Evolutionary conservation across 2,888 invertebrate genomes (phyloP), one percentile per base, ranked within the genome.

Genomic region (Empis livida): DNA sequence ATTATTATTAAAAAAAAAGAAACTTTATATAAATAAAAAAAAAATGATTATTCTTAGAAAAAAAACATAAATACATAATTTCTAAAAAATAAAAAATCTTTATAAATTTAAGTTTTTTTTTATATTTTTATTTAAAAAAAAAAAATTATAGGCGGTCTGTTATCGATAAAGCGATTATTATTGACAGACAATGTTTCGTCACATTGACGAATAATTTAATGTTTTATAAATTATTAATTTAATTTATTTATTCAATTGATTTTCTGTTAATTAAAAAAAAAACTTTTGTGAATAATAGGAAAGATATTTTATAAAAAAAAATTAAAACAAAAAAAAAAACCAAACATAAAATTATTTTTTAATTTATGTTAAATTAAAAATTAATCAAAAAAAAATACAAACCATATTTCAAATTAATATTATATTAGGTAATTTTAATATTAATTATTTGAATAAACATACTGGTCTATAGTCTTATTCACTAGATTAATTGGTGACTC

Each of bases 171-270:
- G 45, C 49, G 48, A 44, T 41, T 58, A 60, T 64, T 66, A 62
- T 62, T 63, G 62, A 60, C 66, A 67, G 66, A 67, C 67, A 62
- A 61, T 62, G 63, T 57, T 69, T 69, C 68, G 68, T 69, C 68
- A 69, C 68, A 69, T 69, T 69, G 68, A 69, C 68, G 69, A 68
- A 64, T 64, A 64, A 61, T 62, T 63, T 60, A 48, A 51, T 49
- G 30, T 17, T 31, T 47, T 30, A 35, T 38, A 41, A 38, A 42
- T 43, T 46, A 16, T 27, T 16, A 41, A n/a, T 20, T 13, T n/a
- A n/a, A n/a, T n/a, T 57, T 56, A 57, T 39, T 17, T 17, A 17
- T 15, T 4, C 8, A 20, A 11, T 17, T 17, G 1, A 3, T 17
- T 20, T 20, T 20, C 20, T 20, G 20, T 20, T 20, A 20, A 20